A percentile compares a stretch with the other conserved stretches of the same genome.
phyloP scores from a whole-genome alignment of 2,888 invertebrate genomes.

The Mellilla xanthometata region DNA sequence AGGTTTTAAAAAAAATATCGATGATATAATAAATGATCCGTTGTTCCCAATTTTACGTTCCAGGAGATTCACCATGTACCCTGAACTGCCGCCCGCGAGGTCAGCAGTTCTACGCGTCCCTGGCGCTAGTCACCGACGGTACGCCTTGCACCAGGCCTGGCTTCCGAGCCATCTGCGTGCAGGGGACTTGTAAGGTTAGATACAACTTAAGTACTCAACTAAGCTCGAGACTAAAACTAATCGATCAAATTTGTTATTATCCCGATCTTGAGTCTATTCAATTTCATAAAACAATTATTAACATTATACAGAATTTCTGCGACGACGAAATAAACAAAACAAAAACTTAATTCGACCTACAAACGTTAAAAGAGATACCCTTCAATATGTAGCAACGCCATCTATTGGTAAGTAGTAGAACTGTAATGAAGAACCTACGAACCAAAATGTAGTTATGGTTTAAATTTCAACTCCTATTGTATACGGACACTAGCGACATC shows the following conservation, averaged over 20 bases:
- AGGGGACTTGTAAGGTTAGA: conserved; percentile 90
- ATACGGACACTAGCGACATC: conserved; percentile 49
- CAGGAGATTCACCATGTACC: conserved; percentile 85
- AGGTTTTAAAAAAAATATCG: too few relatives aligned
- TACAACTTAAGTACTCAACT: too few relatives aligned
- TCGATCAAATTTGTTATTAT: too few relatives aligned
- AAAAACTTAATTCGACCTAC: too few relatives aligned
- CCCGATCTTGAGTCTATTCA: too few relatives aligned
- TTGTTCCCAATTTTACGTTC: too few relatives aligned
- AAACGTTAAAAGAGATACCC: too few relatives aligned
- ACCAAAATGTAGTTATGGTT: not conserved
- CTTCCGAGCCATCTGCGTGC: conserved; percentile 89
- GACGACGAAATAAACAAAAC: too few relatives aligned
- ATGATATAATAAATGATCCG: too few relatives aligned
- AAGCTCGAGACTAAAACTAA: too few relatives aligned
- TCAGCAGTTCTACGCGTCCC: conserved; percentile 92
- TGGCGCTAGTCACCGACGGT: conserved; percentile 91
- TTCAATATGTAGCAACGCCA: conserved; percentile 40
- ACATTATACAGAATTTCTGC: too few relatives aligned
- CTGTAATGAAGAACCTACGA: not conserved
- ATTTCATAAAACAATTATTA: too few relatives aligned
- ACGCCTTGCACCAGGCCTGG: conserved; percentile 88
- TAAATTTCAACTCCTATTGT: not conserved
- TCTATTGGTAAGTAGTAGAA: conserved; percentile 45
- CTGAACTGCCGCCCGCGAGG: conserved; percentile 92